These are phyloP conservation scores for Phania funesta DNA, from an alignment of 2,888 invertebrate genomes.

Conservation along the genomic window DNA sequence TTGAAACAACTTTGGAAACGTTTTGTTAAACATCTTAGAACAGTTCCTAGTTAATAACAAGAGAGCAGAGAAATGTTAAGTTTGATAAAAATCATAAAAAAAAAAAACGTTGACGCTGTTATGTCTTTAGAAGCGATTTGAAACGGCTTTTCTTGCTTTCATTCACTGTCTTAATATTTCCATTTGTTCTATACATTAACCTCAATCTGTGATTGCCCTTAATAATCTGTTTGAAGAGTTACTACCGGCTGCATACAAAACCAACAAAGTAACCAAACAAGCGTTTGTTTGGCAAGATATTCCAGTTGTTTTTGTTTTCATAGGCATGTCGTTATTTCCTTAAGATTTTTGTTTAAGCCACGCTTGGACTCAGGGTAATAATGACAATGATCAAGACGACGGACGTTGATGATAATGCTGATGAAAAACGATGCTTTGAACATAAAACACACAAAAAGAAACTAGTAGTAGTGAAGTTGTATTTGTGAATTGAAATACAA, in stretches of 20 bases:
- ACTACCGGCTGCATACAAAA: neutral
- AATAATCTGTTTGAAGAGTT: constrained; percentile 1
- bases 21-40: too few species aligned
- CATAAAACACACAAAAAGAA: constrained; percentile 4
- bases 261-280: constrained; percentile 44
- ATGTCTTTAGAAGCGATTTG: too few species aligned
- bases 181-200: neutral
- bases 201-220: constrained; percentile 8
- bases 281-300: constrained; percentile 15
- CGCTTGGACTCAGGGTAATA: constrained; percentile 7
- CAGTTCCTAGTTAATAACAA: too few species aligned
- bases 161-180: too few species aligned
- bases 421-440: constrained; percentile 7
- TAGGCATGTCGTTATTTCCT: constrained; percentile 12
- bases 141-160: too few species aligned
- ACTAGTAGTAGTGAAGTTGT: neutral
- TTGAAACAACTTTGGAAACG: too few species aligned
- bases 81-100: too few species aligned
- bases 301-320: constrained; percentile 17
- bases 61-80: too few species aligned
- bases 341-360: constrained; percentile 34
- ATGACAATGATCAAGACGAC: constrained; percentile 16
- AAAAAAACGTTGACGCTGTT: too few species aligned
- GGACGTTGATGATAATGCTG: constrained; percentile 6
- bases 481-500: constrained; percentile 32